Evolutionary conservation across 2,888 invertebrate species (phyloP).

Genomic region (Ectropis crepuscularia): DNA sequence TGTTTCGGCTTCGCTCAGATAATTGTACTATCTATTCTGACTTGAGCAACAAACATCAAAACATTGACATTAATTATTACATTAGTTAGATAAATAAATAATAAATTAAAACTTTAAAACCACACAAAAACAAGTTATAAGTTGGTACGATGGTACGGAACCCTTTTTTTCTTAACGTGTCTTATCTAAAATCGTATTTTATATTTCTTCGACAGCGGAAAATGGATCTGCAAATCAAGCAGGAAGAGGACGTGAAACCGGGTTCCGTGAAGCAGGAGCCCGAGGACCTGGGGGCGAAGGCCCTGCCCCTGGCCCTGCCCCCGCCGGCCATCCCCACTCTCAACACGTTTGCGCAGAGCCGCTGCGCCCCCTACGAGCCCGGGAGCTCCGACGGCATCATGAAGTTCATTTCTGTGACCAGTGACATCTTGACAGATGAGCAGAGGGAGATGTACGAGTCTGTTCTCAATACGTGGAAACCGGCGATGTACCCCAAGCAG

Average conservation of each 20-base stretch:
- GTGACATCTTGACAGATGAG: slow-evolving; percentile 66
- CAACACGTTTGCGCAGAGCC: slow-evolving; percentile 4
- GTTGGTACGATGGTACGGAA: too few relatives aligned
- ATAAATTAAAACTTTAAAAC: not conserved
- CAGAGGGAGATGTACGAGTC: slow-evolving; percentile 79
- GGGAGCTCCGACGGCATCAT: slow-evolving; percentile 50
- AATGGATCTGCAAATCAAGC: slow-evolving; percentile 17
- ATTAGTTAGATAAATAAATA: not conserved
- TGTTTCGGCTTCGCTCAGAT: too few relatives aligned
- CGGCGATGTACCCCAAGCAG: slow-evolving; percentile 67
- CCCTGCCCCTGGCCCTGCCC: not conserved
- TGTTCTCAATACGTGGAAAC: slow-evolving; percentile 74
- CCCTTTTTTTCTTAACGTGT: too few relatives aligned
- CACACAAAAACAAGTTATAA: too few relatives aligned
- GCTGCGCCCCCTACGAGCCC: slow-evolving; percentile 4
- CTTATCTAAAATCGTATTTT: not conserved
- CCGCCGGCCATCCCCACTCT: slow-evolving; percentile 12
- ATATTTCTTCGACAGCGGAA: not conserved
- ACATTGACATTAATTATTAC: too few relatives aligned
- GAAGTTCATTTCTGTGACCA: slow-evolving; percentile 72
- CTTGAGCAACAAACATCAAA: too few relatives aligned
- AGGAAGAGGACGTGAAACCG: not conserved
- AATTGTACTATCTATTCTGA: too few relatives aligned
- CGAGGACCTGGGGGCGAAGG: not conserved
- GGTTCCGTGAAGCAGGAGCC: slow-evolving; percentile 12